phyloP scores from a whole-genome alignment of 1,140 invertebrate species.

The Apis florea region DNA sequence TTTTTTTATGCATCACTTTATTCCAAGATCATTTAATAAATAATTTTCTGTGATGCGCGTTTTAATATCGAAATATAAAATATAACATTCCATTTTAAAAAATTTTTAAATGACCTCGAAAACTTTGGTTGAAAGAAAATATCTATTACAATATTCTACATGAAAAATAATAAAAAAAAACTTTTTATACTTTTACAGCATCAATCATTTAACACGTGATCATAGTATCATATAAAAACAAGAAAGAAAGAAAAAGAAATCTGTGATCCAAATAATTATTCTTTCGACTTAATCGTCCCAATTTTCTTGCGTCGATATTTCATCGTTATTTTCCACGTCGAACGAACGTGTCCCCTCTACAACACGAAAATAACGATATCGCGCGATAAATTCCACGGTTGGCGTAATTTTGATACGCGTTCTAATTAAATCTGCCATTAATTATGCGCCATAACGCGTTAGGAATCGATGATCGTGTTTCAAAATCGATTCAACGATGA shows the following conservation, averaged over 20 bases:
- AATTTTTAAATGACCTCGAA: too few relatives aligned
- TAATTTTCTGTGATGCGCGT: too few relatives aligned
- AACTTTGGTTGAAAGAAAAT: too few relatives aligned
- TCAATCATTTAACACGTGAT: too few relatives aligned
- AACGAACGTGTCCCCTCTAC: background rate
- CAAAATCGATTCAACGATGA: slow-evolving; percentile 17
- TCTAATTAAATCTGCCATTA: slow-evolving; percentile 34
- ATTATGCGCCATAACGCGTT: background rate
- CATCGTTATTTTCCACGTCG: slow-evolving; percentile 10
- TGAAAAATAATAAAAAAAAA: too few relatives aligned
- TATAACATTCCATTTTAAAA: too few relatives aligned
- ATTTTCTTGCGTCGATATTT: background rate
- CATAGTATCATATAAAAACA: too few relatives aligned
- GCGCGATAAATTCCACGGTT: slow-evolving; percentile 23
- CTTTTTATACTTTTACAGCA: too few relatives aligned
- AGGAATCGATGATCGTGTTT: slow-evolving; percentile 17
- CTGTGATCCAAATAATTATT: background rate
- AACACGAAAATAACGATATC: slow-evolving; percentile 2
- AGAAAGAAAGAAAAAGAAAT: background rate
- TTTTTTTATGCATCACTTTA: too few relatives aligned
- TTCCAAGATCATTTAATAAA: too few relatives aligned
- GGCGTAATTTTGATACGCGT: slow-evolving; percentile 21
- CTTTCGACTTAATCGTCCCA: background rate
- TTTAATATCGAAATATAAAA: too few relatives aligned
- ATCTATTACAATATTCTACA: too few relatives aligned